Evolutionary conservation across 2,888 invertebrate species (phyloP).

Genomic region (Drosophila falleni): DNA sequence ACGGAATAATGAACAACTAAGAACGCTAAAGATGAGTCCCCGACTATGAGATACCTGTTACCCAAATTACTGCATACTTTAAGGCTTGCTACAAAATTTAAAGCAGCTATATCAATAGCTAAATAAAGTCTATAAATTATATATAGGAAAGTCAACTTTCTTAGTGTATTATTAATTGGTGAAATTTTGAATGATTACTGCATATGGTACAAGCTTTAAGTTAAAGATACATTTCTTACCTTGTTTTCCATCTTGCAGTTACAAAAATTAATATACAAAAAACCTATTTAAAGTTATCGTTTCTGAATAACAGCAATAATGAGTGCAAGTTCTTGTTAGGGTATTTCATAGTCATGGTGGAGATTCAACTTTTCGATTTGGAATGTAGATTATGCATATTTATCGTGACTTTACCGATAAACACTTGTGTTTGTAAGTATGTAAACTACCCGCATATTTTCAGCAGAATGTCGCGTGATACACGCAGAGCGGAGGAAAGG

Average conservation of each 20-base stretch:
- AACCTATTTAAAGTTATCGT: not conserved
- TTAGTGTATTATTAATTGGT: too few species aligned
- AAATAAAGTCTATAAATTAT: too few species aligned
- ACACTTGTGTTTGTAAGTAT: not conserved
- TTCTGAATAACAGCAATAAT: not conserved
- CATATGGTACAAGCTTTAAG: not conserved
- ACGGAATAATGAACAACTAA: too few species aligned
- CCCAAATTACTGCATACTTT: too few species aligned
- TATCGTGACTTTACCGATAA: not conserved
- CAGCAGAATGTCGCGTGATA: conserved; percentile 45
- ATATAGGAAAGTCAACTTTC: too few species aligned
- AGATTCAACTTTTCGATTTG: not conserved
- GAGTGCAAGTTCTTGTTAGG: conserved; percentile 1
- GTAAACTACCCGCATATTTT: not conserved
- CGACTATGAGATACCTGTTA: too few species aligned
- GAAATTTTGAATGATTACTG: too few species aligned
- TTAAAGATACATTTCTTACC: not conserved
- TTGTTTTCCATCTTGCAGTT: too few species aligned
- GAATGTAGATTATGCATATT: conserved; percentile 3
- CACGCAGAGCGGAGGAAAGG: conserved; percentile 7
- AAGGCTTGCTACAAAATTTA: too few species aligned
- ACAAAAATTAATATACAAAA: too few species aligned
- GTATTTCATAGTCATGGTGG: conserved; percentile 2
- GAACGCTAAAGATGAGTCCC: too few species aligned
- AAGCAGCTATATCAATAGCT: too few species aligned